A percentile compares a stretch with the other conserved stretches of the same genome.
Evolutionary conservation across 2,888 invertebrate genomes (phyloP).

Genomic region (Stratiomys singularior): DNA sequence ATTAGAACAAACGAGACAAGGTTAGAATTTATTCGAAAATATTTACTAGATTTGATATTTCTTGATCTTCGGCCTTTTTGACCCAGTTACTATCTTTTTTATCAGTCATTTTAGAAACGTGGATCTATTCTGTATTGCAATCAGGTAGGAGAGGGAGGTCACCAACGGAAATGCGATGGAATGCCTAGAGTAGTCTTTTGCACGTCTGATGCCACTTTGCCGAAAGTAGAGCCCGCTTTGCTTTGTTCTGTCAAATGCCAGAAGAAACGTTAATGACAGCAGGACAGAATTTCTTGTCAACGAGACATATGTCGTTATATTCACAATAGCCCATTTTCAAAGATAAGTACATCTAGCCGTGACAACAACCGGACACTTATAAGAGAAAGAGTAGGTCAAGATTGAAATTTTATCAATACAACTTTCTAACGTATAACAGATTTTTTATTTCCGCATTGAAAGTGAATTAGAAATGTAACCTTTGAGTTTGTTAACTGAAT

Average conservation of each 20-base stretch:
- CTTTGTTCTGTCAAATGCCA: slow-evolving; percentile 22
- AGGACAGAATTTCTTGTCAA: no score
- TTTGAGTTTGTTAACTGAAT: no score
- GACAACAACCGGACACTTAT: no score
- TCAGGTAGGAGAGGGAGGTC: background rate
- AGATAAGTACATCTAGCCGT: no score
- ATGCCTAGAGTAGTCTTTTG: background rate
- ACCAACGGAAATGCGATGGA: background rate
- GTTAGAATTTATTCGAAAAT: slow-evolving; percentile 27
- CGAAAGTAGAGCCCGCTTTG: background rate
- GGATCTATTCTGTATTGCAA: background rate
- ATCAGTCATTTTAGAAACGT: slow-evolving; percentile 4
- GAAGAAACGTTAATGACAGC: background rate
- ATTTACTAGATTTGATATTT: slow-evolving; percentile 60
- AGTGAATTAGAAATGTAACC: no score
- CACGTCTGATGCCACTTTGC: slow-evolving; percentile 21
- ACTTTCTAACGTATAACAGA: no score
- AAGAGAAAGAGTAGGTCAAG: no score
- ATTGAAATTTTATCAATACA: no score
- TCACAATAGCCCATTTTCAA: no score
- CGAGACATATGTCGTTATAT: no score
- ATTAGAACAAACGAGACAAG: slow-evolving; percentile 1
- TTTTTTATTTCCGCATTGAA: no score
- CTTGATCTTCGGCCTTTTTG: slow-evolving; percentile 63
- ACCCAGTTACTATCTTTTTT: slow-evolving; percentile 58